Evolutionary conservation across 1,140 invertebrate species (phyloP), one percentile per base, ranked within the genome.

Genomic region (Philaenus spumarius): DNA sequence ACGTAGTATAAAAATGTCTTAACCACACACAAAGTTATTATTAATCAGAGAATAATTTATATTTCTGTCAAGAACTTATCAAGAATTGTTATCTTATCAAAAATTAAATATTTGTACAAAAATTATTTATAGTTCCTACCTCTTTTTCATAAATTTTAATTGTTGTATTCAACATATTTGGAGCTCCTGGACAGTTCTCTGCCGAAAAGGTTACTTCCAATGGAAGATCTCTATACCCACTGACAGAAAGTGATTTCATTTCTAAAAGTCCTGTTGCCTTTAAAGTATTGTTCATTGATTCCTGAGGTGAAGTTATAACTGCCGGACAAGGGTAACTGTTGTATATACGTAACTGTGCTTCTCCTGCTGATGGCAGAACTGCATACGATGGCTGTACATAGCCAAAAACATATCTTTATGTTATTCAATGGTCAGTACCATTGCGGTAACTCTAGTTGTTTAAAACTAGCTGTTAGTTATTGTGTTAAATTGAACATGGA

Each of bases 261-360:
- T 59, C 30, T n/a, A 59, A 17, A 1, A 47, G 17, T n/a, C 19
- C 55, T 23, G 47, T 35, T 24, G 19, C 19, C 3, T 47, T 47
- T 22, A 39, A 39, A 54, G 35, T 39, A 11, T 11, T 24, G 4
- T n/a, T 3, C 14, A 34, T 7, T 11, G 6, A 19, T 39, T 14
- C n/a, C 9, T 19, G 19, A 17, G 11, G 2, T 24, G 15, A 19
- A 5, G 5, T 14, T 55, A 17, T 20, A 40, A 12, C 14, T 15
- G 51, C 69, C 0, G 22, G 14, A 46, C 79, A 81, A 52, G 73
- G 62, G 12, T 81, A 70, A 1, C 77, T 73, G 68, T 93, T 93
- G 63, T 84, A 87, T 55, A 92, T 73, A 55, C 86, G 77, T 34
- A 92, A 53, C 69, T 90, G 86, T 0, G 78, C 75, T 22, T 80